A percentile compares a stretch with the other conserved stretches of the same genome.
Conservation (phyloP, 2,113 vertebrate genomes). For the Eptatretus burgeri region DNA sequence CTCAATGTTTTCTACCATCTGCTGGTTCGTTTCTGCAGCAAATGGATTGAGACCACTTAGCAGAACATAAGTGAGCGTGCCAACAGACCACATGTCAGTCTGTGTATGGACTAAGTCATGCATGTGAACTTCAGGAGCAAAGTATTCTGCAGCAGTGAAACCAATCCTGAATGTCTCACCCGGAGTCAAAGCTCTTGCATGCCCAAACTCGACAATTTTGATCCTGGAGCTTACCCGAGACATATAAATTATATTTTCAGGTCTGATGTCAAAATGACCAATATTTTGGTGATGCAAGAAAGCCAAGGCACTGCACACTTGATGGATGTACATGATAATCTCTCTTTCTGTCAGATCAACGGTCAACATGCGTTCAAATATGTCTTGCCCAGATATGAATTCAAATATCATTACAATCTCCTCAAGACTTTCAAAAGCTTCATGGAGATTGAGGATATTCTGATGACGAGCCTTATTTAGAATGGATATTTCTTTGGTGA, state of each 20-base stretch:
- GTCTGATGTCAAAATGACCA: constrained; percentile 74
- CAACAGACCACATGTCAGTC: constrained; percentile 93
- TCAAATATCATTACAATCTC: constrained; percentile 88
- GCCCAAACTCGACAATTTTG: constrained; percentile 86
- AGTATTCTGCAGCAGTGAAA: constrained; percentile 62
- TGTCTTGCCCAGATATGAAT: constrained; percentile 70
- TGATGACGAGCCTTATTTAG: constrained; percentile 46
- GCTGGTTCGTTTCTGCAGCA: constrained; percentile 78
- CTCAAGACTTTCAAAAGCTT: constrained; percentile 79
- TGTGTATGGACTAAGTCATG: constrained; percentile 63
- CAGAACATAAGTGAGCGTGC: constrained; percentile 54
- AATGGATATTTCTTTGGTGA: constrained; percentile 89
- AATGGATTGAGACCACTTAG: constrained; percentile 81
- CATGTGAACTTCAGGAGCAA: constrained; percentile 78
- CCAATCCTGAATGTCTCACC: constrained; percentile 67
- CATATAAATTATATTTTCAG: constrained; percentile 74
- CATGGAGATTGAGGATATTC: constrained; percentile 52
- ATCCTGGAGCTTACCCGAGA: constrained; percentile 47
- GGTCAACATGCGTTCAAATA: constrained; percentile 57
- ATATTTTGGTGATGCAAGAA: constrained; percentile 51
- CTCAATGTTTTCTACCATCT: constrained; percentile 74
- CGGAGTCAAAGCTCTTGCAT: constrained; percentile 53
- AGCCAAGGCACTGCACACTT: constrained; percentile 58
- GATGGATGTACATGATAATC: constrained; percentile 46
- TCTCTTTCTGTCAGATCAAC: constrained; percentile 54